Evolutionary conservation across 2,113 vertebrate species (phyloP), one percentile per base, ranked within the genome.

Genomic region (Noctilio leporinus): DNA sequence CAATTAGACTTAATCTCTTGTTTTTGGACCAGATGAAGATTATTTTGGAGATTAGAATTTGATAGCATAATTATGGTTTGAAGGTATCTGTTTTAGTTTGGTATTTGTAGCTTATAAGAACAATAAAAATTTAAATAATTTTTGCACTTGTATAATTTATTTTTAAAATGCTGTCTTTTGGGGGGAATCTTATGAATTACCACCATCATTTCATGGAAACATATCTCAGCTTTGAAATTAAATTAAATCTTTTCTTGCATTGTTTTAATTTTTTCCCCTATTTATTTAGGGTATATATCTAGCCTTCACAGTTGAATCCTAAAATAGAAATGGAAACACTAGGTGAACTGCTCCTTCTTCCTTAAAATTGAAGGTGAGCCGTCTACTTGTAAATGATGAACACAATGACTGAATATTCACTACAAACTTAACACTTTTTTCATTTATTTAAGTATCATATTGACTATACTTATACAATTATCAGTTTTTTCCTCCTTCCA

Each of bases 1-100:
- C 85, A 94, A 55, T 97, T 97, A 88, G n/a, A 91, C 73, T 95
- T 84, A 93, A 80, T 93, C 47, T 95, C 47, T 85, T 97, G 86
- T 76, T 96, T 96, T 96, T 94, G 95, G 95, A 91, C 19, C 67
- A 47, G 5, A 62, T 88, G 35, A 95, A 95, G 96, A 95, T 82
- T 94, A 84, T 88, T 96, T 93, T 91, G 88, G 65, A 95, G 84
- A 96, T 96, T 95, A 96, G 59, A 93, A 87, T 35, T 93, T 92
- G 91, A 84, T 73, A 92, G 26, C 49, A 53, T 91, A 62, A 20
- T 80, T 88, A 28, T 16, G 11, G 7, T 82, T 75, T 65, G 78
- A 89, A 80, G 49, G 55, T 88, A 51, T 59, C 62, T 81, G 11
- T 92, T 89, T 91, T 81, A 77, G 57, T n/a, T 76, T 75, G 26